Evolutionary conservation across 2,888 invertebrate genomes (phyloP), one percentile per base, ranked within the genome.

Genomic region (Yponomeuta cagnagella): DNA sequence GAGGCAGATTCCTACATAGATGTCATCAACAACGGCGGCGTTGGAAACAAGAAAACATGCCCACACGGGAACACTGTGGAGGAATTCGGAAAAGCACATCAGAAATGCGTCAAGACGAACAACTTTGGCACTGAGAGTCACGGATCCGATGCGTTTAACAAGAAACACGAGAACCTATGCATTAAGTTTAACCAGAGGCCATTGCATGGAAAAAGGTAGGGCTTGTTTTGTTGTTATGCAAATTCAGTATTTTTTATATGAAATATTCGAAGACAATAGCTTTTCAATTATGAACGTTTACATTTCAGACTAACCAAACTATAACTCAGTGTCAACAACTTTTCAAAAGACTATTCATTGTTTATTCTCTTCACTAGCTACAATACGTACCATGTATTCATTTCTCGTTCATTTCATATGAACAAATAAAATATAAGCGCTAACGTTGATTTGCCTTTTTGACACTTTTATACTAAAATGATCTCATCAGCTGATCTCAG

Each of bases 171-270:
- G 74, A 84, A 89, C 71, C 86, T 90, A 80, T 93, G 93, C 75
- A 87, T 93, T 70, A 89, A 93, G 74, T 93, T 89, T 74, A 93
- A 93, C 74, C 92, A 93, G 73, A 84, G 92, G 70, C 89, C 93
- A 1, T 77, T 89, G 74, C 87, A 89, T 73, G 74, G 74, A 52
- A 93, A 92, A 75, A 90, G 91, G 91, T 92, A 79, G 82, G 78
- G 63, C n/a, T 30, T 12, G 48, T 65, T 15, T 65, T 30, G 31
- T 64, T 10, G 10, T 12, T 12, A 10, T 52, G 52, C 52, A 12
- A 52, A 52, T 10, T 43, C 10, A 31, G 4, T 30, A 37, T 70
- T 71, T 71, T 73, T 73, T 72, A 74, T 75, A 78, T 74, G 68
- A 23, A 72, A 73, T 52, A 2, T 4, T 12, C 12, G 52, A 12